Conservation (phyloP, 2,113 vertebrate species). For the Aleadryas rufinucha region DNA sequence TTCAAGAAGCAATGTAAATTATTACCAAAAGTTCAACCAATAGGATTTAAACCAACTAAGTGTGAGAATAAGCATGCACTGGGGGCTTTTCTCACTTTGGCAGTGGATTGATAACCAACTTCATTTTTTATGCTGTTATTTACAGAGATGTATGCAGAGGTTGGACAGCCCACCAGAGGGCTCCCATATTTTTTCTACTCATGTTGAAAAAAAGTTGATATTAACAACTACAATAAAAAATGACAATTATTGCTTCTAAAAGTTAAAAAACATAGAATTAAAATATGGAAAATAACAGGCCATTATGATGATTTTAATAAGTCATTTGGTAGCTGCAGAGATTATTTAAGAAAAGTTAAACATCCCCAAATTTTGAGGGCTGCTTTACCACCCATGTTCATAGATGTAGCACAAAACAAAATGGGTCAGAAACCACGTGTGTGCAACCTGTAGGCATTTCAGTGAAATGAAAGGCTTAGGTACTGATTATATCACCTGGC, state of each 20-base stretch:
- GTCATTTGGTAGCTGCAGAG: neutral
- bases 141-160: neutral
- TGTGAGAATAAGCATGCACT: neutral
- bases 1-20: neutral
- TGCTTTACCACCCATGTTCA: neutral
- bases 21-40: neutral
- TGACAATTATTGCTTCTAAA: neutral
- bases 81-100: neutral
- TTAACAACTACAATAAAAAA: neutral
- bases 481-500: neutral
- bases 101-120: neutral
- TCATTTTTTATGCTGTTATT: neutral
- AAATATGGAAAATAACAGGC: neutral
- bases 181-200: neutral
- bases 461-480: neutral
- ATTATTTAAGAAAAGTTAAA: neutral
- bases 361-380: neutral
- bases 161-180: constrained; percentile 5
- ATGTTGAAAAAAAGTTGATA: neutral
- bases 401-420: neutral
- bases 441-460: neutral
- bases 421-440: neutral
- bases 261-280: neutral
- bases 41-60: neutral
- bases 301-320: neutral